Conservation (phyloP, 2,113 vertebrate species). For the Antigone vipio region DNA sequence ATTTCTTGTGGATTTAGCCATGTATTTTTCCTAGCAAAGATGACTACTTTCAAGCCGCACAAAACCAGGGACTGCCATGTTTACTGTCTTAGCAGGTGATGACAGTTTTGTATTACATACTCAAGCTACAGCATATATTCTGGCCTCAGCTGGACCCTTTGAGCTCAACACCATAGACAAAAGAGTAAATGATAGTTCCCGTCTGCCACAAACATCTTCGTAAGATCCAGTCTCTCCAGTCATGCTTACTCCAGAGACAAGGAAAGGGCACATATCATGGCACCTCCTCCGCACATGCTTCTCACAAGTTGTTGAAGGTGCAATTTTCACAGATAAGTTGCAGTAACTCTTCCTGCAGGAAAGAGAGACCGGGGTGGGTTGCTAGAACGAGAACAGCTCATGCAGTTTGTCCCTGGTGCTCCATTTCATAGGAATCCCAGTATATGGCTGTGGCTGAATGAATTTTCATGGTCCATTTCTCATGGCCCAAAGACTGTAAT, state of each 20-base stretch:
- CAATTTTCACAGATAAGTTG: not conserved
- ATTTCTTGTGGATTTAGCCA: not conserved
- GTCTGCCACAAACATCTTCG: not conserved
- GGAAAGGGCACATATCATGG: not conserved
- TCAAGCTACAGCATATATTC: not conserved
- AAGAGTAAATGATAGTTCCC: not conserved
- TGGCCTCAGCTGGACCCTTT: not conserved
- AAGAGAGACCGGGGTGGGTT: not conserved
- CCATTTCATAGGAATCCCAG: not conserved
- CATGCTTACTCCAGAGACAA: not conserved
- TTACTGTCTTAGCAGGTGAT: not conserved
- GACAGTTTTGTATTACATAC: not conserved
- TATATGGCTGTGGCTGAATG: not conserved
- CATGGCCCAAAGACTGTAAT: not conserved
- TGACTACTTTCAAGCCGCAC: not conserved
- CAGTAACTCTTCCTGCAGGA: not conserved
- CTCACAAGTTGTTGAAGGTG: not conserved
- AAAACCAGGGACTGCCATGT: not conserved
- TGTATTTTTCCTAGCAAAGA: not conserved
- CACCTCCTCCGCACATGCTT: not conserved
- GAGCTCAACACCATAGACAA: not conserved
- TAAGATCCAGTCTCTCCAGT: not conserved
- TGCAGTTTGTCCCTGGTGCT: not conserved
- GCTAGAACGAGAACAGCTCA: not conserved
- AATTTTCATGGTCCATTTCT: not conserved